Evolutionary conservation across 2,113 vertebrate species (phyloP), one percentile per base, ranked within the genome.

Genomic region (Beaufortia kweichowensis): DNA sequence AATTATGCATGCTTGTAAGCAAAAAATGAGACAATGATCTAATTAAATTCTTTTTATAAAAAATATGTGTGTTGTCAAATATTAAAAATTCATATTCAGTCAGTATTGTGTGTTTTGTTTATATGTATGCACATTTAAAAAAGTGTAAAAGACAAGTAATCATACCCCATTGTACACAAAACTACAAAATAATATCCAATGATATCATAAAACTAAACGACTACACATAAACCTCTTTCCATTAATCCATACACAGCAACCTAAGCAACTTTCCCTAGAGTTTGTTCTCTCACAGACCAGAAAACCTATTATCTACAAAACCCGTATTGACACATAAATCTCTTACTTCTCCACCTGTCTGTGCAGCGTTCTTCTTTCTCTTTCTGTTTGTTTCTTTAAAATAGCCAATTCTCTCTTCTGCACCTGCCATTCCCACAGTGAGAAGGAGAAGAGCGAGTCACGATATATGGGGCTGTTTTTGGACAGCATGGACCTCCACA

Each of bases 401-500:
- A 91, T 86, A 10, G 78, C 79, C 84, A 91, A 82, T 74, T 93
- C 91, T 41, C 89, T 80, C 86, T 91, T 89, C 89, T 90, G 90
- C 24, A 80, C 87, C 31, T 84, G 89, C 85, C 85, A 88, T 80
- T 91, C 89, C 87, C 91, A 91, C 80, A 93, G 82, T 12, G 90
- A 90, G 87, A 92, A 93, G 78, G 92, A 93, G 85, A 91, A 93
- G 62, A 93, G 89, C 0, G 92, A 88, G 55, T 91, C 87, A 29
- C 92, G 80, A 86, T 93, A 93, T 65, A 93, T 79, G 0, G 92
- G 90, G 85, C 90, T 91, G 88, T 86, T 91, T 78, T 87, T 92
- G 0, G 91, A 93, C 84, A 92, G 77, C 92, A 92, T 92, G 75
- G 77, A 65, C 84, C 87, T 92, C 92, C 92, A 92, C 39, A 93